Conservation (phyloP, 2,888 invertebrate genomes). For the Euplagia quadripunctaria region DNA sequence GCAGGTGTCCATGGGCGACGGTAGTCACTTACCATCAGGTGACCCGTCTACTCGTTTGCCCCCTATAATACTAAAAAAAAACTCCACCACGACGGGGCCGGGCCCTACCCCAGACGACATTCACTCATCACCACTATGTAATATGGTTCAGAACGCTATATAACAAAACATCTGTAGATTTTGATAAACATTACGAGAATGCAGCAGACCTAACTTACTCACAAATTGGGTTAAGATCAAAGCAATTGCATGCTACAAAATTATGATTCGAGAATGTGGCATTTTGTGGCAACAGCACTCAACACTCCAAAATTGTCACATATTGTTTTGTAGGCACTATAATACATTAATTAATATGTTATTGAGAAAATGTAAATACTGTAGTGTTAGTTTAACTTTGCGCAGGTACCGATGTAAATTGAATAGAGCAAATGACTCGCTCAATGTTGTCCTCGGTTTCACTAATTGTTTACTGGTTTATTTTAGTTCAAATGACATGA, state of each 20-base stretch:
- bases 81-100: background rate
- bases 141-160: background rate
- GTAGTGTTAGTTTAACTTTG: background rate
- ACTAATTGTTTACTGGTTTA: background rate
- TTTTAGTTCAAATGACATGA: background rate
- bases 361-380: background rate
- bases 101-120: background rate
- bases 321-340: slow-evolving; percentile 1
- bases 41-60: no score
- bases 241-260: slow-evolving; percentile 6
- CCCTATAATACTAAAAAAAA: no score
- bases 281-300: background rate
- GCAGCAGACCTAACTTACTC: background rate
- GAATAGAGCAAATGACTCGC: background rate
- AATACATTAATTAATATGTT: background rate
- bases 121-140: background rate
- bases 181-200: slow-evolving; percentile 12
- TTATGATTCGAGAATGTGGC: background rate
- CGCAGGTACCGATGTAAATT: background rate
- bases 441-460: background rate
- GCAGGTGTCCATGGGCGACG: no score
- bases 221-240: slow-evolving; percentile 18
- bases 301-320: background rate
- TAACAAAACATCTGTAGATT: background rate
- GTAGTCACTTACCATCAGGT: no score